These are phyloP conservation scores for Saimiri boliviensis DNA, from an alignment of 2,113 vertebrate species.

Conservation along the genomic window DNA sequence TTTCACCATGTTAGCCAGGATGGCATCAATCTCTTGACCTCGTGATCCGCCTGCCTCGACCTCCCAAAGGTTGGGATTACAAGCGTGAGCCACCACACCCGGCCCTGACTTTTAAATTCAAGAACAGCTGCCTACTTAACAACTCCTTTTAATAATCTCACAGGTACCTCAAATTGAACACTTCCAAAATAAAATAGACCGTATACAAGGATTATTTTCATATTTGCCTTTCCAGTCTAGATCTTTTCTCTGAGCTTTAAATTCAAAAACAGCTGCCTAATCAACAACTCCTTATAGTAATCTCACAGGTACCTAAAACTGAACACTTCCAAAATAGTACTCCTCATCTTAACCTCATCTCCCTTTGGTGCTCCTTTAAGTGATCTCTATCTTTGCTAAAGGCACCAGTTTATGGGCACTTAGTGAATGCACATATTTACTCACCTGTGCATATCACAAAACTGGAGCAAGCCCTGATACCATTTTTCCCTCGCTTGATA, in stretches of 20 bases:
- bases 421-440: not conserved
- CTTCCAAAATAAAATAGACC: not conserved
- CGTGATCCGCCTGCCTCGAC: too few species aligned
- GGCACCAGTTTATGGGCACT: not conserved
- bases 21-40: too few species aligned
- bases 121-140: not conserved
- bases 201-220: not conserved
- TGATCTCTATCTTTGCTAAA: not conserved
- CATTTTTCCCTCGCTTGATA: not conserved
- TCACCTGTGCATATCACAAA: not conserved
- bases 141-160: not conserved
- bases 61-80: too few species aligned
- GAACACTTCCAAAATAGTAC: not conserved
- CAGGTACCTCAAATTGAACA: not conserved
- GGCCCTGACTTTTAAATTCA: not conserved
- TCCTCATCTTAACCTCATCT: not conserved
- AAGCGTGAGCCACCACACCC: too few species aligned
- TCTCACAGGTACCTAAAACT: not conserved
- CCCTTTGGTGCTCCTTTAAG: not conserved
- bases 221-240: not conserved
- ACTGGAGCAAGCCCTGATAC: not conserved
- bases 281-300: not conserved
- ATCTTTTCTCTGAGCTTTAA: not conserved
- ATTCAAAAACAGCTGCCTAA: not conserved
- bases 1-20: too few species aligned